Conservation (phyloP, 2,797 vertebrate species). For the Leptodactylus fallax region DNA sequence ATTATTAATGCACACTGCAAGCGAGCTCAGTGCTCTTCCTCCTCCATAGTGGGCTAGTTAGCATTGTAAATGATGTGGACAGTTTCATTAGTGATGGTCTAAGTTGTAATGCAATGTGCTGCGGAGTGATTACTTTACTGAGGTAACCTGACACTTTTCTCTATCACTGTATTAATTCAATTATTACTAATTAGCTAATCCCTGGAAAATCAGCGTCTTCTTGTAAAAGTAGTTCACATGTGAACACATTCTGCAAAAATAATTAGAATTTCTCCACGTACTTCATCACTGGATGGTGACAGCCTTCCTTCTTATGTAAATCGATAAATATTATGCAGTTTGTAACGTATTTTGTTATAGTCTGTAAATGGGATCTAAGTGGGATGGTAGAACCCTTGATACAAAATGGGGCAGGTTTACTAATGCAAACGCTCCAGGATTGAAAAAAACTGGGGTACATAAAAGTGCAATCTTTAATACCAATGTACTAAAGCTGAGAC, state of each 20-base stretch:
- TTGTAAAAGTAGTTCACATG: constrained; percentile 50
- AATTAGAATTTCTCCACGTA: not conserved
- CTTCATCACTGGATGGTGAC: not conserved
- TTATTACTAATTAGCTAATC: constrained; percentile 18
- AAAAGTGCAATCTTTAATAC: no score
- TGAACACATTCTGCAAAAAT: constrained; percentile 29
- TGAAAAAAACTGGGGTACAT: no score
- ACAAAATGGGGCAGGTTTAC: no score
- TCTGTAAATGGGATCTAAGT: not conserved
- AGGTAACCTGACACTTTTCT: constrained; percentile 68
- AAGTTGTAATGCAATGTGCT: constrained; percentile 53
- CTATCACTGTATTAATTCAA: constrained; percentile 16
- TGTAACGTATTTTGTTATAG: not conserved
- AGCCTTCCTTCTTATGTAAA: not conserved
- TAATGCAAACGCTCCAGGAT: no score
- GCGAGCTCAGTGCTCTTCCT: constrained; percentile 65
- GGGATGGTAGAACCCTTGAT: not conserved
- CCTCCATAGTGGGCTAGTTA: constrained; percentile 59
- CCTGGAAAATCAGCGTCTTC: constrained; percentile 21
- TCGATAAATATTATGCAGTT: constrained; percentile 6
- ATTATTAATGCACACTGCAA: constrained; percentile 70
- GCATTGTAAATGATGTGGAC: constrained; percentile 58
- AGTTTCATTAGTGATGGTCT: constrained; percentile 53
- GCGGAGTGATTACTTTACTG: constrained; percentile 56
- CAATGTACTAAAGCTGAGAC: no score